Evolutionary conservation across 2,888 invertebrate genomes (phyloP).

Genomic region (Biston betularia): DNA sequence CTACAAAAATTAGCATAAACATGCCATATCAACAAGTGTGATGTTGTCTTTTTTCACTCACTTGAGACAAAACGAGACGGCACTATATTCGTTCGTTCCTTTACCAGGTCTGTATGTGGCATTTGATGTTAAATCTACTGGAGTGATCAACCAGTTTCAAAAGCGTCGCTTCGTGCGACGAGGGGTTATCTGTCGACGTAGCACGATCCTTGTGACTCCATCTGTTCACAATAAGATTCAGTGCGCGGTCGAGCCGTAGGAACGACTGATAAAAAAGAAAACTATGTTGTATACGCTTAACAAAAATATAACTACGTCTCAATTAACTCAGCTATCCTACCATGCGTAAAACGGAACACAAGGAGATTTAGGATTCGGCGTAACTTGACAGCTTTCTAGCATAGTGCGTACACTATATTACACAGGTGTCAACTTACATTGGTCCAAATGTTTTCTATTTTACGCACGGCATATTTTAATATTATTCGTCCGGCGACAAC

Average conservation of each 20-base stretch:
- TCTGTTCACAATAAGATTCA: conserved; percentile 35
- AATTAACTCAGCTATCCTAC: conserved; percentile 58
- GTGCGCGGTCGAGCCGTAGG: conserved; percentile 14
- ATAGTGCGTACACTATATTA: not conserved
- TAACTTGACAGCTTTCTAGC: not conserved
- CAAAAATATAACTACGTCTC: conserved; percentile 78
- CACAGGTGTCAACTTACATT: not conserved
- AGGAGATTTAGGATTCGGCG: not conserved
- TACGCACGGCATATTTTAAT: conserved; percentile 39
- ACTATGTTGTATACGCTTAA: conserved; percentile 68
- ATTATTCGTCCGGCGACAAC: conserved; percentile 73
- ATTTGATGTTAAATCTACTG: too few species aligned
- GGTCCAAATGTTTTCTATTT: not conserved
- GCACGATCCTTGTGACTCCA: not conserved
- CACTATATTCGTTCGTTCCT: too few species aligned
- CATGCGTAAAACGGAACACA: not conserved
- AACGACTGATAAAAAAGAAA: conserved; percentile 15
- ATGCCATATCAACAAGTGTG: too few species aligned
- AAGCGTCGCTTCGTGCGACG: not conserved
- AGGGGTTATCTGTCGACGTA: not conserved
- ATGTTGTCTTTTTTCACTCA: too few species aligned
- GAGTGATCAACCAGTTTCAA: not conserved
- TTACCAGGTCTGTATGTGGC: too few species aligned
- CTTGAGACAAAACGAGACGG: too few species aligned
- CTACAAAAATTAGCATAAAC: not conserved